Evolutionary conservation across 2,113 vertebrate species (phyloP).

Genomic region (Morone chrysops): DNA sequence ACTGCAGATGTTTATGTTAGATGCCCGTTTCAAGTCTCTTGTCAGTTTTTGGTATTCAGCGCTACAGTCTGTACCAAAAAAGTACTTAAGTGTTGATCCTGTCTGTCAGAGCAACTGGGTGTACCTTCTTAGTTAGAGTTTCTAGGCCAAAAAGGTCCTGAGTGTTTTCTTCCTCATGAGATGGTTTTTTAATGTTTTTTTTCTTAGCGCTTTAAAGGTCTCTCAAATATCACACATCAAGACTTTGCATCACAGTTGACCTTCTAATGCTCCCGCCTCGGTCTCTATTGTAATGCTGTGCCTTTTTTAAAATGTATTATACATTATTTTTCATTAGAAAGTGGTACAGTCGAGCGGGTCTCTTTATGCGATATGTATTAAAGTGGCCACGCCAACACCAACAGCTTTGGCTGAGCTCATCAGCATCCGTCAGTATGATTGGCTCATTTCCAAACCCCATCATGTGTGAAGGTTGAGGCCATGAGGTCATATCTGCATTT

Average conservation of each 20-base stretch:
- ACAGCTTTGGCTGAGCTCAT: conserved; percentile 63
- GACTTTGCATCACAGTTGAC: conserved; percentile 74
- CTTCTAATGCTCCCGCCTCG: conserved; percentile 62
- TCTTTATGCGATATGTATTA: conserved; percentile 55
- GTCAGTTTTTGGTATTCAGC: not conserved
- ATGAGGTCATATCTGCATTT: conserved; percentile 68
- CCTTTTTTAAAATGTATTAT: conserved; percentile 71
- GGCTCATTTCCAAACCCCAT: conserved; percentile 76
- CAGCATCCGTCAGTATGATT: conserved; percentile 74
- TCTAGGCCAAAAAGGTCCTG: conserved; percentile 38
- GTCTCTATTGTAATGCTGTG: conserved; percentile 54
- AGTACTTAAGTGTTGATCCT: not conserved
- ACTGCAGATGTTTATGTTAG: not conserved
- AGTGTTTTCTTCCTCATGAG: conserved; percentile 42
- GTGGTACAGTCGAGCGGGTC: conserved; percentile 59
- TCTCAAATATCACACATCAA: conserved; percentile 77
- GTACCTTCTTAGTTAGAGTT: conserved; percentile 16
- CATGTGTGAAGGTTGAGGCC: conserved; percentile 80
- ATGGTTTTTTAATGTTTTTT: conserved; percentile 49
- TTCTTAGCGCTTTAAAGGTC: conserved; percentile 71
- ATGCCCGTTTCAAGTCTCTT: not conserved
- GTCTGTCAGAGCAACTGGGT: conserved; percentile 30
- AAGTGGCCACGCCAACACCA: conserved; percentile 62
- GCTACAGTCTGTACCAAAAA: not conserved
- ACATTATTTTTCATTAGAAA: conserved; percentile 61